Percentiles rank a stretch among this genome's conserved stretches.
Conservation (phyloP, 2,888 invertebrate species). For the Drosophila mulleri region DNA sequence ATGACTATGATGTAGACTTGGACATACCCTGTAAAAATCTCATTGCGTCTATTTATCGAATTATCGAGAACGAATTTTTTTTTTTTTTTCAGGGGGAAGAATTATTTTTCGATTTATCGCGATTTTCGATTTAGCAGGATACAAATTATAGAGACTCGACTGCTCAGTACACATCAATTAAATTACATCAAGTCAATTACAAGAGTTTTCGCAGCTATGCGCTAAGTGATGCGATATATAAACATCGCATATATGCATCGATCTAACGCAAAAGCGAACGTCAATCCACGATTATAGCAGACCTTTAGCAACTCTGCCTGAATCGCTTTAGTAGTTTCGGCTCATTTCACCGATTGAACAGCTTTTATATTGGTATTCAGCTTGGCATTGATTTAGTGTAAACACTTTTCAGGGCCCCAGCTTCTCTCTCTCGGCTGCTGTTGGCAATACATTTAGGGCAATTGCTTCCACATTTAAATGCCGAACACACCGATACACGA, state of each 20-base stretch:
- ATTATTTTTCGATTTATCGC: too few species aligned
- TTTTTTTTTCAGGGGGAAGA: too few species aligned
- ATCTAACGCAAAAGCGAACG: not conserved
- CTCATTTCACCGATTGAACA: conserved; percentile 17
- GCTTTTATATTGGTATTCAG: conserved; percentile 23
- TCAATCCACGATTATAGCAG: not conserved
- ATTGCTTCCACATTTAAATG: conserved; percentile 56
- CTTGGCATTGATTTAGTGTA: conserved; percentile 16
- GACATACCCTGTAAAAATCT: too few species aligned
- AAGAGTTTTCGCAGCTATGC: too few species aligned
- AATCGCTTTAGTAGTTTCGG: not conserved
- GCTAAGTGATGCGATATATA: too few species aligned
- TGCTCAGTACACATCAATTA: too few species aligned
- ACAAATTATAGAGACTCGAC: too few species aligned
- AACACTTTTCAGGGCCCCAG: conserved; percentile 20
- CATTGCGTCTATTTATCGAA: too few species aligned
- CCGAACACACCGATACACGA: conserved; percentile 39
- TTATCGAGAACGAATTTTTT: too few species aligned
- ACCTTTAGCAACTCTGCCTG: not conserved
- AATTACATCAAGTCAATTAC: too few species aligned
- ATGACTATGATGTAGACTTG: too few species aligned
- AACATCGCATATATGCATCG: not conserved
- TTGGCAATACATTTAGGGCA: conserved; percentile 18
- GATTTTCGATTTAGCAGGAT: too few species aligned
- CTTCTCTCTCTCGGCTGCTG: conserved; percentile 22